Evolutionary conservation across 2,888 invertebrate genomes (phyloP).

Genomic region (Uropetala carovei): DNA sequence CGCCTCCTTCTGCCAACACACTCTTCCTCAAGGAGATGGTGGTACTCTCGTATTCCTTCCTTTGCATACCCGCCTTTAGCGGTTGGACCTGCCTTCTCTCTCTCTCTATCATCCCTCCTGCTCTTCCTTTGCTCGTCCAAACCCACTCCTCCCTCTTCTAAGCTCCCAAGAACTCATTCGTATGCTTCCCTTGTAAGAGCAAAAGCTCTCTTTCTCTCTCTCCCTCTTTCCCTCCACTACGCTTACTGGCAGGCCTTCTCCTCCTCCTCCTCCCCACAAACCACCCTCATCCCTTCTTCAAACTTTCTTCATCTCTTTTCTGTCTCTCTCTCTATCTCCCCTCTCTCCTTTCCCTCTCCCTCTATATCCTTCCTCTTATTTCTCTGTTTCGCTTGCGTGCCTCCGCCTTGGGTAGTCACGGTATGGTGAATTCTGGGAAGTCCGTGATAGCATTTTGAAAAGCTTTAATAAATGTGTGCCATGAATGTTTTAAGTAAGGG

Average conservation of each 20-base stretch:
- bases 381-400: constrained; percentile 1
- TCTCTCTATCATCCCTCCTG: neutral
- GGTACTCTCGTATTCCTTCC: constrained; percentile 46
- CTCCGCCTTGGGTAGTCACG: neutral
- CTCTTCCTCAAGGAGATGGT: constrained; percentile 25
- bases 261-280: neutral
- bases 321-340: too few relatives aligned
- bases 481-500: neutral
- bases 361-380: neutral
- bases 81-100: constrained; percentile 15
- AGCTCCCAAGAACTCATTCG: constrained; percentile 58
- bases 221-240: neutral
- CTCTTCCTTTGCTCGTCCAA: neutral
- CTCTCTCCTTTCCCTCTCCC: too few relatives aligned
- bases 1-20: neutral
- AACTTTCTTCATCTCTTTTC: constrained; percentile 14
- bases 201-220: neutral
- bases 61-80: constrained; percentile 55
- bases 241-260: neutral
- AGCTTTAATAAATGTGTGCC: neutral
- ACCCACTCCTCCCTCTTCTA: neutral
- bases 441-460: constrained; percentile 23
- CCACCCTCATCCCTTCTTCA: neutral
- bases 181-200: constrained; percentile 48
- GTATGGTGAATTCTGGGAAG: neutral